Percentiles rank a stretch among this genome's conserved stretches.
Conservation (phyloP, 2,888 invertebrate genomes). For the Prostheceraeus crozeri region DNA sequence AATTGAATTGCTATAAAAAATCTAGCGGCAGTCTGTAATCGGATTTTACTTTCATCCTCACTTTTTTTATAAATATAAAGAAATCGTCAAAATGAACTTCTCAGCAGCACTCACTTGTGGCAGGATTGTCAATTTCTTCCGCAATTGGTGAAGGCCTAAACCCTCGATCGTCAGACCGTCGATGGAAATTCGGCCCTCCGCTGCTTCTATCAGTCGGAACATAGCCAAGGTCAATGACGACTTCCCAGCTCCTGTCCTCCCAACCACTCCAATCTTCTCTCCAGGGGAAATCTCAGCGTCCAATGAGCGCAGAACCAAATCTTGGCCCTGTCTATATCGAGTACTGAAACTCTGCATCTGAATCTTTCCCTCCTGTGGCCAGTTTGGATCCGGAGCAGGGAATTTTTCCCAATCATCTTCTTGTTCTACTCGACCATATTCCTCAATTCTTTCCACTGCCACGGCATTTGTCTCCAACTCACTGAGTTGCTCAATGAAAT, state of each 20-base stretch:
- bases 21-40: too few relatives aligned
- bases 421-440: too few relatives aligned
- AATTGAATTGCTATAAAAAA: too few relatives aligned
- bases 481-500: conserved; percentile 88
- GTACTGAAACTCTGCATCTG: conserved; percentile 48
- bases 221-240: conserved; percentile 49
- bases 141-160: conserved; percentile 47
- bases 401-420: conserved; percentile 26
- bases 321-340: conserved; percentile 51
- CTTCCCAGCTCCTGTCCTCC: conserved; percentile 54
- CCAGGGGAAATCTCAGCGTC: conserved; percentile 46
- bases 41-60: too few relatives aligned
- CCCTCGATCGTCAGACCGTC: conserved; percentile 45
- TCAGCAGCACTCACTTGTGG: conserved; percentile 52
- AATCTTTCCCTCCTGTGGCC: conserved; percentile 50
- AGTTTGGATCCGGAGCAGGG: conserved; percentile 44
- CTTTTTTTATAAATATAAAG: too few relatives aligned
- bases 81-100: too few relatives aligned
- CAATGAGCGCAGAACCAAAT: conserved; percentile 50
- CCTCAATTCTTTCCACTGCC: conserved; percentile 89
- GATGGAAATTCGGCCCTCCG: conserved; percentile 47
- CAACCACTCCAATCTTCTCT: conserved; percentile 54
- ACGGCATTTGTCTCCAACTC: conserved; percentile 95
- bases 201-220: conserved; percentile 50
- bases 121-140: conserved; percentile 50